Conservation (phyloP, 2,113 vertebrate species). For the Stigmatopora nigra region DNA sequence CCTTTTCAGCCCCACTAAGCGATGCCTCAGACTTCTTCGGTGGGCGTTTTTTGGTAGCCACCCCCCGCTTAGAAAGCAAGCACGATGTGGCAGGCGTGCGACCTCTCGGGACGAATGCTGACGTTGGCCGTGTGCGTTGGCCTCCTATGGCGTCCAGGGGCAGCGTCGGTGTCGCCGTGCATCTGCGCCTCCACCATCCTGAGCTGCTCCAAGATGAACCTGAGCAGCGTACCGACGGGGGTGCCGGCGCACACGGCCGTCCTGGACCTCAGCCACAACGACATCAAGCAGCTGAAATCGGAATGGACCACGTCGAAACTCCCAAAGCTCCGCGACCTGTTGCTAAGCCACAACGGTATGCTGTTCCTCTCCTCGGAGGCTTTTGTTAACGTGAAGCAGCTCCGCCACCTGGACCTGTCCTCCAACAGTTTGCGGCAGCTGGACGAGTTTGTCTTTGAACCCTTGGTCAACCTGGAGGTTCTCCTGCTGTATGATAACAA, state of each 20-base stretch:
- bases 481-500: conserved; percentile 92
- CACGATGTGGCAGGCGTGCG: conserved; percentile 56
- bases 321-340: conserved; percentile 78
- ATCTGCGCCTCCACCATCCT: conserved; percentile 95
- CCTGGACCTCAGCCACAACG: conserved; percentile 90
- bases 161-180: conserved; percentile 61
- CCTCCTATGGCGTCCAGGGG: conserved; percentile 42
- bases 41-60: conserved; percentile 38
- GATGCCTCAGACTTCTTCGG: conserved; percentile 40
- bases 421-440: conserved; percentile 78
- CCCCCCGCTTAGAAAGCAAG: conserved; percentile 37
- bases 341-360: conserved; percentile 87
- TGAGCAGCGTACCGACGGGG: conserved; percentile 68
- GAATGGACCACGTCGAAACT: conserved; percentile 80
- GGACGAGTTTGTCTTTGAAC: conserved; percentile 86
- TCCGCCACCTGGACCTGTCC: conserved; percentile 89
- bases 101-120: conserved; percentile 38
- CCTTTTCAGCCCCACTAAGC: conserved; percentile 39
- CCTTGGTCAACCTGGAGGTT: conserved; percentile 79
- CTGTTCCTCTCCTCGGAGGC: conserved; percentile 86
- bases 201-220: conserved; percentile 87
- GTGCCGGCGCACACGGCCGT: conserved; percentile 80
- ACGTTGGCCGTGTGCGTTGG: conserved; percentile 50
- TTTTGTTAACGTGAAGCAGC: conserved; percentile 75
- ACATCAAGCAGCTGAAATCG: conserved; percentile 71